Evolutionary conservation across 2,113 vertebrate species (phyloP), one percentile per base, ranked within the genome.

Genomic region (Calonectris borealis): DNA sequence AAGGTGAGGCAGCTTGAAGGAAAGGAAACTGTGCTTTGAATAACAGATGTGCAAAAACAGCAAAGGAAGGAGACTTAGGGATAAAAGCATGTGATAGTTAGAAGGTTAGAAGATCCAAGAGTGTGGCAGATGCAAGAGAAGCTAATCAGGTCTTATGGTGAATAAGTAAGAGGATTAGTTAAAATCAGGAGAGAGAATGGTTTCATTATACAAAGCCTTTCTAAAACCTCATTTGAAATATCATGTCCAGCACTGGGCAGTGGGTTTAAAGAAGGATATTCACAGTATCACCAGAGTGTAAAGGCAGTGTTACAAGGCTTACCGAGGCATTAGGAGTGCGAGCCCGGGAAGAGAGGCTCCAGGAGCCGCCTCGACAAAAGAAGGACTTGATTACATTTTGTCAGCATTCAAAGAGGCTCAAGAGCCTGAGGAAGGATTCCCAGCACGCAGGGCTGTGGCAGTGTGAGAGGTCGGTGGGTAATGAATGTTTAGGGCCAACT

Each of bases 151-250:
- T 86, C 82, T 95, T 83, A 57, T 0, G 42, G 86, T 1, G 40
- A 86, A 72, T 73, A 72, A 93, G 82, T 91, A 49, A 88, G 87
- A 44, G 94, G 94, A 95, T 95, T 93, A 93, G 87, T 48, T 83
- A 31, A 54, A 87, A 87, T 84, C 66, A 12, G 52, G 61, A 40
- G 42, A 44, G 73, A 84, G 66, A 87, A 80, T 26, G 68, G 72
- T 44, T 75, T 83, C n/a, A 38, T 84, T 88, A 31, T 26, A 65
- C 83, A 93, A 91, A 90, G 88, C 78, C 61, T 46, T 64, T 83
- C 65, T 62, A 82, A 93, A 90, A 93, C 25, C 82, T 62, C 82
- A 29, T 73, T 78, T 73, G 82, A 69, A 93, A 73, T 32, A 32
- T 31, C 71, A 9, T 15, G 55, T 42, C 83, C 83, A 20, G 60